phyloP scores from a whole-genome alignment of 2,888 invertebrate species.

The Melolontha melolontha region DNA sequence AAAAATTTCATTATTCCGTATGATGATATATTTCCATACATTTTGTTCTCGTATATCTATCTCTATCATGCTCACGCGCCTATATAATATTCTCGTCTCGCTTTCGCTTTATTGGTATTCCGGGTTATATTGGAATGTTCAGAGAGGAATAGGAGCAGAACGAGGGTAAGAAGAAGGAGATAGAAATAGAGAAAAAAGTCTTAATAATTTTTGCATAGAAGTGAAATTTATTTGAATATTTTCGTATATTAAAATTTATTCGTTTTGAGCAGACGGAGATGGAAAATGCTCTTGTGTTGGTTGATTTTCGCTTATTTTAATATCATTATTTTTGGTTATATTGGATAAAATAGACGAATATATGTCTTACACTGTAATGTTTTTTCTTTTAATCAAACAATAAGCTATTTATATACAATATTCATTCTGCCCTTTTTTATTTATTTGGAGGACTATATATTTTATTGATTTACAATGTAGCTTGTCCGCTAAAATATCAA shows the following conservation, averaged over 20 bases:
- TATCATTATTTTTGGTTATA: conserved; percentile 22
- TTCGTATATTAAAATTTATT: conserved; percentile 39
- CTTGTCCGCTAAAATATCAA: too few relatives aligned
- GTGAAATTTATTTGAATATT: conserved; percentile 40
- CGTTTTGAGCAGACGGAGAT: background rate
- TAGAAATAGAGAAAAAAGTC: conserved; percentile 22
- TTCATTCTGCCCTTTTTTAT: too few relatives aligned
- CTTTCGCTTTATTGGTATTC: conserved; percentile 42
- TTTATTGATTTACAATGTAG: too few relatives aligned
- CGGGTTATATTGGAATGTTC: conserved; percentile 42
- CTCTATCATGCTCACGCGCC: conserved; percentile 29
- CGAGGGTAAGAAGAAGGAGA: conserved; percentile 5
- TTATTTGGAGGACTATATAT: too few relatives aligned
- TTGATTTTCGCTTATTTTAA: conserved; percentile 23
- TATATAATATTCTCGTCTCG: conserved; percentile 7
- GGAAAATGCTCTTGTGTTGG: conserved; percentile 6
- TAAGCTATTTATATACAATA: too few relatives aligned
- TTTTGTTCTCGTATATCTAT: conserved; percentile 47
- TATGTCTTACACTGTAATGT: background rate
- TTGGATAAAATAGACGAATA: background rate
- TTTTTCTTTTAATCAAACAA: too few relatives aligned
- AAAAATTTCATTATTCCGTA: conserved; percentile 64
- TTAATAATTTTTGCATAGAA: conserved; percentile 40
- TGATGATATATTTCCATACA: conserved; percentile 63
- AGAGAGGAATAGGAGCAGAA: conserved; percentile 21